Conservation (phyloP, 1,140 invertebrate species). For the Drosophila grimshawi region DNA sequence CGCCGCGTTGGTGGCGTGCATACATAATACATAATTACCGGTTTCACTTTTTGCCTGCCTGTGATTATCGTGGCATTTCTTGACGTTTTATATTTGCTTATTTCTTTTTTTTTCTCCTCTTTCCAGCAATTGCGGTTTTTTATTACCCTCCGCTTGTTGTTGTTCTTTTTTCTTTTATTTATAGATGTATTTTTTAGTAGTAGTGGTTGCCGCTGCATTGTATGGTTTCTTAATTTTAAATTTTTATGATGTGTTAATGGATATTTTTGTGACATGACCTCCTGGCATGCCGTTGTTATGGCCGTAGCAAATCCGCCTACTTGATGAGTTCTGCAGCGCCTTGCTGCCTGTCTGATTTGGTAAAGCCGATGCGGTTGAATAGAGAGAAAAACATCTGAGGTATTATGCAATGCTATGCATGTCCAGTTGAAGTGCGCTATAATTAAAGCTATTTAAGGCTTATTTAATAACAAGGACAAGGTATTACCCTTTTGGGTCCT, state of each 20-base stretch:
- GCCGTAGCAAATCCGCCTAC: slow-evolving; percentile 47
- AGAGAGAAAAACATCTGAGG: slow-evolving; percentile 22
- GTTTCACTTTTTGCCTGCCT: slow-evolving; percentile 74
- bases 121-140: slow-evolving; percentile 68
- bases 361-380: slow-evolving; percentile 34
- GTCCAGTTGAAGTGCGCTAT: slow-evolving; percentile 40
- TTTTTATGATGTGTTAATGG: slow-evolving; percentile 83
- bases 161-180: slow-evolving; percentile 2
- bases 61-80: slow-evolving; percentile 79
- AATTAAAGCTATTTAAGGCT: slow-evolving; percentile 79
- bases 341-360: slow-evolving; percentile 43
- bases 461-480: slow-evolving; percentile 72
- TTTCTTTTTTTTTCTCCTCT: slow-evolving; percentile 50
- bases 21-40: slow-evolving; percentile 83
- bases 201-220: slow-evolving; percentile 38
- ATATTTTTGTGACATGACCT: slow-evolving; percentile 82
- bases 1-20: slow-evolving; percentile 77
- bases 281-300: slow-evolving; percentile 65
- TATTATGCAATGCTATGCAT: slow-evolving; percentile 66
- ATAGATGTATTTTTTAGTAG: not conserved
- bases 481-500: slow-evolving; percentile 22
- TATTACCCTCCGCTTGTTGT: slow-evolving; percentile 49
- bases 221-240: slow-evolving; percentile 83
- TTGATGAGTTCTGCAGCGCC: slow-evolving; percentile 62
- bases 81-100: slow-evolving; percentile 60